Evolutionary conservation across 2,888 invertebrate genomes (phyloP), one percentile per base, ranked within the genome.

Genomic region (Ommatoiulus sabulosus): DNA sequence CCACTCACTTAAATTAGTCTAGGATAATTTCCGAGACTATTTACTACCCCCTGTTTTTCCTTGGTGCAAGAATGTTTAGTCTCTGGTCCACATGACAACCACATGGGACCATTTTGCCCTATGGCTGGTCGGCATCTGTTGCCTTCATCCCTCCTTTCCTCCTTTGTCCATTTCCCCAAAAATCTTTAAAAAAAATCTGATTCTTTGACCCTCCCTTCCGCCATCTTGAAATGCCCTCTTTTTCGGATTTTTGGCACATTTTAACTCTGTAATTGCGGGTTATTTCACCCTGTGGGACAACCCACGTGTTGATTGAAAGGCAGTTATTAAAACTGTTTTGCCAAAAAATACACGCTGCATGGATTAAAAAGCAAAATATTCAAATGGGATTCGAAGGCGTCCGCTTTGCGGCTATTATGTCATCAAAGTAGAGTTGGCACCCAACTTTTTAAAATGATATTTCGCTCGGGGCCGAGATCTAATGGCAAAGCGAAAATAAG

Each of bases 1-100:
- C n/a, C 63, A 63, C 63, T 63, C 63, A 63, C 63, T 63, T 63
- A 63, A 63, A 63, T 63, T 63, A 63, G 63, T 63, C 63, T 63
- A 63, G 63, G 63, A 63, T 63, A 63, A 63, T 63, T 63, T 63
- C 63, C 63, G 63, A 63, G 63, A 63, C 63, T 63, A 63, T 63
- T 63, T 63, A 63, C 63, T 63, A 63, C 63, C 63, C 63, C n/a
- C 63, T 3, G 17, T 63, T 63, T 63, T 63, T n/a, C n/a, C n/a
- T n/a, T 63, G 6, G 17, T 17, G n/a, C 63, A 17, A n/a, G 63
- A 63, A 63, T 63, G 63, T 63, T 63, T 63, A 63, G 63, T 63
- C 63, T 63, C 63, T 63, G 63, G n/a, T 63, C 63, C 63, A 63
- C 63, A 63, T 63, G 63, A 63, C 63, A 63, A 63, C 63, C 63